These are phyloP conservation scores for Arvicanthis niloticus DNA, from an alignment of 2,113 vertebrate genomes.

Conservation along the genomic window DNA sequence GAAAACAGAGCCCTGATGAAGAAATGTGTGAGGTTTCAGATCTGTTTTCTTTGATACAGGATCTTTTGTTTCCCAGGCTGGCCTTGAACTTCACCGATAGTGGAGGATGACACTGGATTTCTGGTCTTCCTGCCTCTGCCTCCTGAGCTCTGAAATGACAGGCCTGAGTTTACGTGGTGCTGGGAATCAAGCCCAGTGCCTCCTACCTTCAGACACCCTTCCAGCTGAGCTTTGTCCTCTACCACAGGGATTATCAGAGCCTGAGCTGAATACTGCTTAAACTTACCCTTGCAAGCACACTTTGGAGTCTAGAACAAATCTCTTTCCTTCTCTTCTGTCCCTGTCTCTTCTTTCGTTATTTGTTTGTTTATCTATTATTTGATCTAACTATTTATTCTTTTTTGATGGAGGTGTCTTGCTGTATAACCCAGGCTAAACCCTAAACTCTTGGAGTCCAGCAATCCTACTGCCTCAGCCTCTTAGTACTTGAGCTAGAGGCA, in stretches of 20 bases:
- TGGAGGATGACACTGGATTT: background rate
- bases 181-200: background rate
- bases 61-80: background rate
- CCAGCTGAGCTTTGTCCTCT: background rate
- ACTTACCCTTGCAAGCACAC: background rate
- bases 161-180: background rate
- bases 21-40: background rate
- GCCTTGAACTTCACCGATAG: background rate
- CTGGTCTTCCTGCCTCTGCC: background rate
- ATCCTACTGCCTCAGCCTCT: background rate
- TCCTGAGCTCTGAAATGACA: background rate
- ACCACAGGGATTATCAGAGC: background rate
- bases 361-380: background rate
- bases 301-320: background rate
- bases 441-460: background rate
- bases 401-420: background rate
- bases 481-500: background rate
- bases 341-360: background rate
- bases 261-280: background rate
- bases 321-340: conserved; percentile 32
- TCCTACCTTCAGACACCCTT: background rate
- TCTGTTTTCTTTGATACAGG: background rate
- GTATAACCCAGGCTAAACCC: background rate
- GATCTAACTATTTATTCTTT: background rate
- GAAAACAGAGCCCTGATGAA: background rate